Evolutionary conservation across 2,797 vertebrate species (phyloP), one percentile per base, ranked within the genome.

Genomic region (Myripristis jacobus): DNA sequence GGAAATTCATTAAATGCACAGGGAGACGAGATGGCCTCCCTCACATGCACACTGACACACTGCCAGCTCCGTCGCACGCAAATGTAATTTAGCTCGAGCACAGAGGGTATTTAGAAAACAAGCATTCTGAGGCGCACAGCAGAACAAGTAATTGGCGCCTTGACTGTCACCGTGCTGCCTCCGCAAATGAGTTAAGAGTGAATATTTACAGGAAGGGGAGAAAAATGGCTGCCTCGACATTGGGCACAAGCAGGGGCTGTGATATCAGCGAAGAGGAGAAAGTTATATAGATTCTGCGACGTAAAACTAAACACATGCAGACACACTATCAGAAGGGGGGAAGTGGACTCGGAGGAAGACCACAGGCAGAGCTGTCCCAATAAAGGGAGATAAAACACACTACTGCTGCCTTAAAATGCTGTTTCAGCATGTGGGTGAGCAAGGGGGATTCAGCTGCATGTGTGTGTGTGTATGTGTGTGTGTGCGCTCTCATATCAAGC

Each of bases 1-100:
- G 72, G 75, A 84, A 79, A 86, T 88, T 89, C 83, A 84, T 88
- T 84, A 83, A 71, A 75, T n/a, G n/a, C 65, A 47, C 66, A 77
- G 67, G 63, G 22, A 82, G 72, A 68, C 21, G 59, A 78, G 66
- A 60, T 11, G 21, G 60, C 62, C 65, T 75, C 59, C 61, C 68
- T 66, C 63, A 82, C 72, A 72, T 58, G 58, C 76, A 63, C 19
- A 4, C 44, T 73, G 79, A 87, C 61, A 87, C 87, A 86, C 54
- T 72, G 46, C 59, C 27, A 48, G 41, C 55, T 57, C 12, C 13
- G 29, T 52, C 78, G 73, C 58, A 64, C 80, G 75, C 64, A 84
- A 77, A 77, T 72, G 48, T 18, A 18, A 70, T 78, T 77, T 70
- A 53, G 29, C 9, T 13, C 41, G 0, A 8, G 10, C 31, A 29